Evolutionary conservation across 2,888 invertebrate species (phyloP).

Genomic region (Cataglyphis rosenhaueri): DNA sequence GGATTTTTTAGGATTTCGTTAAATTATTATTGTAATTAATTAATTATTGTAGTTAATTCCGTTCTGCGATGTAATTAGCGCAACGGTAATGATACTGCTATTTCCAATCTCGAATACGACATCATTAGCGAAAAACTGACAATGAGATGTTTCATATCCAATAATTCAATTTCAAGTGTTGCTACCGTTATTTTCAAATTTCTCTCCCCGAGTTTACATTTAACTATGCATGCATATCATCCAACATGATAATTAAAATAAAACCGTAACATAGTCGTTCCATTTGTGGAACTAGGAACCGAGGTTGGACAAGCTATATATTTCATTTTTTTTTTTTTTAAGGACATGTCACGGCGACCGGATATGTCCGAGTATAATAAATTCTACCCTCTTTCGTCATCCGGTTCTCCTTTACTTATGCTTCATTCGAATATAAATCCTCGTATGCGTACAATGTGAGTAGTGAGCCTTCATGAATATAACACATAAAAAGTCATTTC

Average conservation of each 20-base stretch:
- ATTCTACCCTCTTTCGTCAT: constrained; percentile 59
- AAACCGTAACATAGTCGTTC: constrained; percentile 41
- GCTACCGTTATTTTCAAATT: constrained; percentile 3
- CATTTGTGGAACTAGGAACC: constrained; percentile 34
- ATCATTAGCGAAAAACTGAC: background rate
- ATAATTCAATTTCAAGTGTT: constrained; percentile 31
- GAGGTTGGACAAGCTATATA: constrained; percentile 36
- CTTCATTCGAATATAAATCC: constrained; percentile 59
- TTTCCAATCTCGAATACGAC: background rate
- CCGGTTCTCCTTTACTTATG: constrained; percentile 53
- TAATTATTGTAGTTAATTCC: background rate
- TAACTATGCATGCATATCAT: constrained; percentile 4
- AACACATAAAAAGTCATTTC: constrained; percentile 35
- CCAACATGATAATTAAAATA: constrained; percentile 42
- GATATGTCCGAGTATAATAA: constrained; percentile 68
- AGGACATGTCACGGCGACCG: constrained; percentile 32
- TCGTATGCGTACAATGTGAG: constrained; percentile 50
- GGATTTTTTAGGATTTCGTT: background rate
- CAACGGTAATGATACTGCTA: background rate
- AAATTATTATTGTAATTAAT: background rate
- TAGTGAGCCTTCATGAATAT: constrained; percentile 41
- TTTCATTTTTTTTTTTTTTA: constrained; percentile 34
- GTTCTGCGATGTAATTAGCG: background rate
- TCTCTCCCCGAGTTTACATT: constrained; percentile 5
- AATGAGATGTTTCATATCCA: constrained; percentile 10